These are phyloP conservation scores for Emydoidea blandingii DNA, from an alignment of 2,797 vertebrate genomes.

Conservation along the genomic window DNA sequence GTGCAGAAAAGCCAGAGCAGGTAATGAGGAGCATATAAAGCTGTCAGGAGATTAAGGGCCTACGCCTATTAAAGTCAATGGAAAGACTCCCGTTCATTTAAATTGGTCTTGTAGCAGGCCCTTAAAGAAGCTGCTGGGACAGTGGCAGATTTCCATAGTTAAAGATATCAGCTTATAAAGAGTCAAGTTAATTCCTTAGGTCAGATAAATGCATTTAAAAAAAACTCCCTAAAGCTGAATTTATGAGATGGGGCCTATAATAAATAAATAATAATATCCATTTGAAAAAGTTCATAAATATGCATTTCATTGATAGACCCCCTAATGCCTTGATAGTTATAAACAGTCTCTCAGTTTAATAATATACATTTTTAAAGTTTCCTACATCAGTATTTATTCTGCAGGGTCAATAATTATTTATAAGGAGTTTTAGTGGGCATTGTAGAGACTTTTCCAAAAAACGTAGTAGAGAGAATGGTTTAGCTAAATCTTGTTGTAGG, in stretches of 20 bases:
- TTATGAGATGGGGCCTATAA: background rate
- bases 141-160: background rate
- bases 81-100: constrained; percentile 4
- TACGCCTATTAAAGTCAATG: constrained; percentile 7
- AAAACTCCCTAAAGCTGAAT: background rate
- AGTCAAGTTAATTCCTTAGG: background rate
- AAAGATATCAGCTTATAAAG: background rate
- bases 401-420: no score
- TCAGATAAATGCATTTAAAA: background rate
- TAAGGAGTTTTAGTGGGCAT: background rate
- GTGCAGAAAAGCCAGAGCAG: background rate
- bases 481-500: constrained; percentile 5
- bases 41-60: background rate
- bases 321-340: no score
- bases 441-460: constrained; percentile 6
- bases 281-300: background rate
- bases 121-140: background rate
- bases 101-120: background rate
- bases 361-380: no score
- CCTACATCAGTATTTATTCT: no score
- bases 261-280: background rate
- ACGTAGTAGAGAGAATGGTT: constrained; percentile 31
- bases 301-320: background rate
- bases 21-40: constrained; percentile 19
- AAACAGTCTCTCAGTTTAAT: no score